A percentile compares a stretch with the other conserved stretches of the same genome.
These are phyloP conservation scores for Philopotamus ludificatus DNA, from an alignment of 1,140 invertebrate species.

Conservation along the genomic window DNA sequence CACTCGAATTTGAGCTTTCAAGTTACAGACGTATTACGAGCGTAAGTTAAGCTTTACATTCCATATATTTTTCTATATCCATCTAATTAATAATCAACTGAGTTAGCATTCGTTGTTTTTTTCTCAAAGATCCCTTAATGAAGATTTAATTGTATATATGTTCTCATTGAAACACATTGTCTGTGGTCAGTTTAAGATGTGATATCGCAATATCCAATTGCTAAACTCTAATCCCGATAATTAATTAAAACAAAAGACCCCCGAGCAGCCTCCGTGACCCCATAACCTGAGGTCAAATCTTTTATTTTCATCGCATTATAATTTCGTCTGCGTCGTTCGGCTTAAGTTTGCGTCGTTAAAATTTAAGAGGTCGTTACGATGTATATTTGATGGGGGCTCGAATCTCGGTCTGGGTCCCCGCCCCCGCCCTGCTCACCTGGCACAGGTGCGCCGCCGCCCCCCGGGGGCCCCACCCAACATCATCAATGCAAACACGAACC, in stretches of 20 bases:
- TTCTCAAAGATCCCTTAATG: no score
- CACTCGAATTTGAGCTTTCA: no score
- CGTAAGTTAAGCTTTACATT: no score
- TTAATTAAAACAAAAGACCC: not conserved
- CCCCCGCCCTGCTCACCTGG: slow-evolving; percentile 8
- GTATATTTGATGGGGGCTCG: slow-evolving; percentile 40
- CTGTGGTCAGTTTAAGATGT: no score
- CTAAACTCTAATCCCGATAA: not conserved
- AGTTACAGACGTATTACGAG: no score
- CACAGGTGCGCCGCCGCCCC: slow-evolving; percentile 11
- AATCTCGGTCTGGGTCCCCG: slow-evolving; percentile 26
- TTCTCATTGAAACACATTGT: no score
- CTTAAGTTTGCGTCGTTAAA: slow-evolving; percentile 32
- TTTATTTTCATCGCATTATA: not conserved
- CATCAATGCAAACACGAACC: slow-evolving; percentile 16
- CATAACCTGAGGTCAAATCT: not conserved
- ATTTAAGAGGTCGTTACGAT: slow-evolving; percentile 37
- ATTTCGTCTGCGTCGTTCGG: slow-evolving; percentile 7
- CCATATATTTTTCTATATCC: no score
- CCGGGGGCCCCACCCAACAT: slow-evolving; percentile 6
- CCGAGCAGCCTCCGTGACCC: not conserved
- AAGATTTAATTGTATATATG: no score
- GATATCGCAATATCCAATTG: not conserved
- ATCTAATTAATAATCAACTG: no score
- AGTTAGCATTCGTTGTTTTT: no score